Evolutionary conservation across 2,113 vertebrate genomes (phyloP).

Genomic region (Myrmecophaga tridactyla): DNA sequence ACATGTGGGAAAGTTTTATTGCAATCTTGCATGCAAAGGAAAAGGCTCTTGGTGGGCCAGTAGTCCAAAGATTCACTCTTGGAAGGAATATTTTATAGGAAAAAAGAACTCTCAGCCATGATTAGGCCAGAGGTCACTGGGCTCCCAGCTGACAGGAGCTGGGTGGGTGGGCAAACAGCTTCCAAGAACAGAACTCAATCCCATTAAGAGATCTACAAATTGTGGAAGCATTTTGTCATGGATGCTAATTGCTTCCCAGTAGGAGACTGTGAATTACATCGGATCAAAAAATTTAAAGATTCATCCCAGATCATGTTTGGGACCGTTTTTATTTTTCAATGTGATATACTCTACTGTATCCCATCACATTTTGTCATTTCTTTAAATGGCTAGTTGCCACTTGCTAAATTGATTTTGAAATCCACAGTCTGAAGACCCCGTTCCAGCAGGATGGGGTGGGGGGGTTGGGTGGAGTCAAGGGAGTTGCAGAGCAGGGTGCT

Average conservation of each 20-base stretch:
- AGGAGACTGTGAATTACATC: background rate
- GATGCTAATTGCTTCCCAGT: background rate
- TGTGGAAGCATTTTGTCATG: background rate
- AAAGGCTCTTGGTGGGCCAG: background rate
- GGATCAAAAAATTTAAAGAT: background rate
- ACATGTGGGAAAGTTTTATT: background rate
- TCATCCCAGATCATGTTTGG: background rate
- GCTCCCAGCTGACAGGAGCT: background rate
- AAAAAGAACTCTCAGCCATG: background rate
- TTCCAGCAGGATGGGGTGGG: background rate
- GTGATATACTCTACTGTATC: background rate
- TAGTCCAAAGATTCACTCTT: background rate
- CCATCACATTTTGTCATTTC: background rate
- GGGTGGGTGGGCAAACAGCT: background rate
- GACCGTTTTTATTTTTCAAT: background rate
- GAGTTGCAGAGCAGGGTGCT: background rate
- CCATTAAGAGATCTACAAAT: background rate
- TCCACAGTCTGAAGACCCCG: background rate
- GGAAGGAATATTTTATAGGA: background rate
- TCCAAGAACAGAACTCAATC: conserved; percentile 10
- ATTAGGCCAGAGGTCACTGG: background rate
- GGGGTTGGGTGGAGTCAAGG: too few relatives aligned
- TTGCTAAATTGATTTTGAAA: background rate
- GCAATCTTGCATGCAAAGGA: background rate
- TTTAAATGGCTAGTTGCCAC: background rate